Evolutionary conservation across 2,888 invertebrate species (phyloP), one percentile per base, ranked within the genome.

Genomic region (Scaptomyza tumidula): DNA sequence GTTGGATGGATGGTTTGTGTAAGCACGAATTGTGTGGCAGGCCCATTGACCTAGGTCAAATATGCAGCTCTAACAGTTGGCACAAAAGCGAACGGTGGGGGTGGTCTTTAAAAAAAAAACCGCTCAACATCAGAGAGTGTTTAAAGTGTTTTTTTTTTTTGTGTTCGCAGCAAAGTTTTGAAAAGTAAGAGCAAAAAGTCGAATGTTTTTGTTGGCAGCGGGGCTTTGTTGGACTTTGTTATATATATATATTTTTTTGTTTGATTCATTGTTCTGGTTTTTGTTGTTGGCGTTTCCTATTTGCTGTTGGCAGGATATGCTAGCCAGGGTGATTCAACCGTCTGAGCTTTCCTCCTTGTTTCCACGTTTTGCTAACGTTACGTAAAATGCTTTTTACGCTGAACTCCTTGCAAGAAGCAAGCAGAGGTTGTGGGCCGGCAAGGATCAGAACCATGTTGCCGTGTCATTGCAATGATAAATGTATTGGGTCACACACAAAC

Each of bases 401-500:
- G 59, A 52, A 65, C 65, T 74, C 53, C 33, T 49, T 48, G 75
- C 48, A 67, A 55, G 62, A 39, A 54, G 49, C 24, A 16, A 7
- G 2, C 1, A 14, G 31, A 6, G n/a, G 35, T 35, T 16, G 39
- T 7, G 16, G 48, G 16, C 5, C 19, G 14, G 61, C 31, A 27
- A 56, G 69, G 65, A 69, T 75, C 74, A 68, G 55, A 73, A 68
- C 55, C 65, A 75, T 70, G 71, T 68, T 78, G 78, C 85, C 72
- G 76, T 86, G 82, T 88, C 85, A 87, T 85, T 81, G 82, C 85
- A 74, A 85, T 81, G 85, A 88, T 88, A 85, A 88, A 85, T 85
- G 87, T 84, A 85, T 88, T 86, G 69, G 69, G 72, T 66, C 70
- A 62, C 63, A 63, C 33, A 65, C 35, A 57, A 41, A 41, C 29